Evolutionary conservation across 2,113 vertebrate genomes (phyloP), one percentile per base, ranked within the genome.

Genomic region (Gavia stellata): DNA sequence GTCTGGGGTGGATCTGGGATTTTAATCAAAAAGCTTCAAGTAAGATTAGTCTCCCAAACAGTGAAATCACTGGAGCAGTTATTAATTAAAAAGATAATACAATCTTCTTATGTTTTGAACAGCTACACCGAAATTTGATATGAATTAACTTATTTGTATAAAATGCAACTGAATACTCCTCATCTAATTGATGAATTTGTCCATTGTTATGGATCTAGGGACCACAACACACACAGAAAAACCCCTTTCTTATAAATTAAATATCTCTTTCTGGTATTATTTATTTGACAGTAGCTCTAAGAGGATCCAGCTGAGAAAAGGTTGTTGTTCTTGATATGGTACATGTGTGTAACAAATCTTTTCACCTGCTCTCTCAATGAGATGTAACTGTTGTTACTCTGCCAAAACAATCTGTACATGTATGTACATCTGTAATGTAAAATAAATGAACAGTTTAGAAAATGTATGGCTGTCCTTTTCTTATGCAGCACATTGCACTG

Each of bases 21-120:
- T 94, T 96, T 89, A 91, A 94, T 85, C 47, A 81, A 93, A 94
- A 95, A 80, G 19, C 12, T 92, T 52, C 28, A 68, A 82, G 49
- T 55, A 59, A 89, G 17, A 87, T 84, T 81, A 87, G 36, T 68
- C 28, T 92, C 49, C 34, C 36, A 85, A 94, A 84, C 0, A 94
- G 28, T 67, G 68, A 94, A 95, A 96, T 73, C 68, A 87, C 36
- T 68, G 28, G 8, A 89, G 7, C 34, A 75, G 53, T 85, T 94
- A 85, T 68, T 95, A 88, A 92, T 94, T 94, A 79, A 29, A 79
- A 92, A 91, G 36, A 72, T 82, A 81, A 94, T 68, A 86, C 18
- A 75, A 84, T 29, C 21, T 84, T 90, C 20, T 40, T 88, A 40
- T 21, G 17, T 38, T 87, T 72, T 53, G 52, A 84, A 81, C 68